These are phyloP conservation scores for Sturnira hondurensis DNA, from an alignment of 2,113 vertebrate genomes.

Conservation along the genomic window DNA sequence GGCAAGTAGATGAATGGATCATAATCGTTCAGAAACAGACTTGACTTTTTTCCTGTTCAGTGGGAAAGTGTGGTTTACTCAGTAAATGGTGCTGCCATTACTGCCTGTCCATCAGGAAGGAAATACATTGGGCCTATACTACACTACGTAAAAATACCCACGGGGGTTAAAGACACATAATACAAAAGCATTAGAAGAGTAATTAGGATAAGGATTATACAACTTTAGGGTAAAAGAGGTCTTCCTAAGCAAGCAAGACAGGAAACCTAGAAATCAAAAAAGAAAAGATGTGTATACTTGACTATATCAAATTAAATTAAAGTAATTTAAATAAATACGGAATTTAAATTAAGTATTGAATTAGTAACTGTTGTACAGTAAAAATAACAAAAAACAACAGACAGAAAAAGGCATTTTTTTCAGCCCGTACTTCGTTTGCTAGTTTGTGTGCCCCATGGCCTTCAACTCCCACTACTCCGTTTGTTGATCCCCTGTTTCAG, in stretches of 20 bases:
- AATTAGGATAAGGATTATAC: not conserved
- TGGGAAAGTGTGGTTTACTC: slow-evolving; percentile 9
- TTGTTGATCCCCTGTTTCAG: not conserved
- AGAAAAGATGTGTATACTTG: not conserved
- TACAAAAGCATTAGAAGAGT: not conserved
- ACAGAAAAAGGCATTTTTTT: not conserved
- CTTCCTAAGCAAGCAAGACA: not conserved
- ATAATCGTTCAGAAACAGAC: not conserved
- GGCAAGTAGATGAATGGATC: not conserved
- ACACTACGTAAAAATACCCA: not conserved
- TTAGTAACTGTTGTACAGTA: not conserved
- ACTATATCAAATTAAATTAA: not conserved
- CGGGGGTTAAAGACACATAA: not conserved
- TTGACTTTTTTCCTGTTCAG: not conserved
- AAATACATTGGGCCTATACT: not conserved
- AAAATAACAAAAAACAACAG: slow-evolving; percentile 2
- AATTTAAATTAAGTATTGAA: not conserved
- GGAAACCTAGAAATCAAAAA: slow-evolving; percentile 5
- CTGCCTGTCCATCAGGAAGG: not conserved
- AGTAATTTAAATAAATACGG: not conserved
- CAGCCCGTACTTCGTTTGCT: not conserved
- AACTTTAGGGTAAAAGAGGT: not conserved
- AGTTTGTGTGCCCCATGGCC: not conserved
- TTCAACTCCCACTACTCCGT: not conserved
- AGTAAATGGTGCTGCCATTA: not conserved